Evolutionary conservation across 2,113 vertebrate genomes (phyloP).

Genomic region (Phycodurus eques): DNA sequence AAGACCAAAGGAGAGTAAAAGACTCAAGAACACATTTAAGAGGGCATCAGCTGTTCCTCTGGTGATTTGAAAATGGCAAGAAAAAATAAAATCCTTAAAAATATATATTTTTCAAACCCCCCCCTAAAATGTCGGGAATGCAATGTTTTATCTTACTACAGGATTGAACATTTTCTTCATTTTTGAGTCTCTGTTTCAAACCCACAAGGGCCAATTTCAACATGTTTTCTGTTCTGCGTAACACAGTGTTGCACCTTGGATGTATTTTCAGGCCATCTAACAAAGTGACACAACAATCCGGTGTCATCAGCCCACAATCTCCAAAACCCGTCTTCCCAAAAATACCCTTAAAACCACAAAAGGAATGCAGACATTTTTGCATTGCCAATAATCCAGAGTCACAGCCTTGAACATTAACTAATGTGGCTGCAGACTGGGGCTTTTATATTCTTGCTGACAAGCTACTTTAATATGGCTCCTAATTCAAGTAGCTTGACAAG

Average conservation of each 20-base stretch:
- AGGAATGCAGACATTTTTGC: neutral
- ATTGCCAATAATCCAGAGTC: neutral
- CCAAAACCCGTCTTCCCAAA: too few relatives aligned
- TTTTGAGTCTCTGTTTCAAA: too few relatives aligned
- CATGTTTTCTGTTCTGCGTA: neutral
- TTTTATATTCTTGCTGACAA: conserved; percentile 2
- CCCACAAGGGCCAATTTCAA: neutral
- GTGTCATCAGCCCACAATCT: too few relatives aligned
- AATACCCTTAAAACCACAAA: neutral
- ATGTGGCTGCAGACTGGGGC: neutral
- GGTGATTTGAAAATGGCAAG: neutral
- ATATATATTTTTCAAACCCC: neutral
- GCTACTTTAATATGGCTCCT: neutral
- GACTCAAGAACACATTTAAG: neutral
- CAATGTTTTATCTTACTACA: neutral
- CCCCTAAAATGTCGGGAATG: neutral
- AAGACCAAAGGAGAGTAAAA: neutral
- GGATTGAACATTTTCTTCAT: neutral
- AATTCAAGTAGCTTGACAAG: conserved; percentile 17
- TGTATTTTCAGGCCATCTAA: neutral
- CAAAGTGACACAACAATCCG: neutral
- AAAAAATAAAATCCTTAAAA: too few relatives aligned
- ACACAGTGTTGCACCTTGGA: too few relatives aligned
- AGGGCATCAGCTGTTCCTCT: neutral
- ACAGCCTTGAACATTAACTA: neutral